Base-by-base conservation (phyloP, 2,113 vertebrate species). In the Myxocyprinus asiaticus region DNA sequence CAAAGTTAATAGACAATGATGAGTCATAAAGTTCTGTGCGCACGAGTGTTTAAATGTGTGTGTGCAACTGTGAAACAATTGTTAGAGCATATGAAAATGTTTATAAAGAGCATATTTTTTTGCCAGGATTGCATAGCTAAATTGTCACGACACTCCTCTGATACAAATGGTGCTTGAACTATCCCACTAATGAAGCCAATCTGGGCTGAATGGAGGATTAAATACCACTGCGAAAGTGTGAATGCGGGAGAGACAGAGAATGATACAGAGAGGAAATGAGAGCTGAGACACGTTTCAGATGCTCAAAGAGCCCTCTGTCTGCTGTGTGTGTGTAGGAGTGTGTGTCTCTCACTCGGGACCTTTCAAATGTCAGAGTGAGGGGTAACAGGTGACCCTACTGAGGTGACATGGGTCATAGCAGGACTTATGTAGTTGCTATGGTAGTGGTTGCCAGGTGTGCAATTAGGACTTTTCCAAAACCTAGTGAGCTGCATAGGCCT, bases 261-360 rank as follows among this genome's bases (percentile, higher is more conserved):
- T 78, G 86, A 88, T 87, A 15, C 67, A 78, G 86, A 88, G 87
- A 85, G 47, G 77, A 79, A 79, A 77, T 10, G 44, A 85, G 73
- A 80, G 68, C 70, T 69, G 63, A 79, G 82, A 81, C 74, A 67
- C 82, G 85, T 87, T 85, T 73, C 69, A 70, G 71, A 12, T 63
- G 15, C 65, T 91, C 76, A 92, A 91, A 87, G 88, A 71, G 59
- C 76, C 77, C 85, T 91, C 89, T 92, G 90, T 92, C 81, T 64
- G 42, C 55, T 48, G 53, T 73, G 58, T 80, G 71, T 70, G 69
- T 58, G 64, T 50, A 53, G 9, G 72, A 45, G 61, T 17, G 67
- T 17, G 42, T 48, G 4, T 69, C 7, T 81, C 42, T 76, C 80
- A 71, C 53, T 56, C 8, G 61, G 50, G 51, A 81, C 70, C 59